Evolutionary conservation across 1,140 invertebrate species (phyloP), one percentile per base, ranked within the genome.

Genomic region (Heliconius hewitsoni): DNA sequence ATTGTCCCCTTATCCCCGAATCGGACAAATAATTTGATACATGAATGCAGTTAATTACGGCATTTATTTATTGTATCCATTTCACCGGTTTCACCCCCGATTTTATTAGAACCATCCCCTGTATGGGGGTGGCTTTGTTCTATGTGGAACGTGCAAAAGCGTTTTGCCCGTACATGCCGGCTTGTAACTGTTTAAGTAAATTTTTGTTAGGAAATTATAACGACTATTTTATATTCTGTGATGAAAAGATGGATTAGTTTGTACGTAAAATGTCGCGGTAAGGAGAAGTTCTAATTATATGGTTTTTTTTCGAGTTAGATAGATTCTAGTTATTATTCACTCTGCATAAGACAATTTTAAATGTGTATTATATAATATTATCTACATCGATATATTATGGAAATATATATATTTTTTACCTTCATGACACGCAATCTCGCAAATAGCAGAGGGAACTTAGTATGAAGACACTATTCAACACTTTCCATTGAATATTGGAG

Each of bases 41-140:
- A 89, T 91, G 91, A 93, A 93, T 93, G 87, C 85, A 87, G 85
- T 87, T 91, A 91, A 93, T 93, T 91, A 93, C 83, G 81, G 81
- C 87, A 85, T 92, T 91, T 91, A 91, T 91, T 90, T 91, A 90
- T 91, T 91, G 90, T 91, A 90, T 89, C 86, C 90, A 84, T 91
- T 88, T 89, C 91, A 83, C 83, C 86, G 84, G 60, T 82, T 73
- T 83, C 85, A 84, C 84, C 86, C 89, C 86, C 84, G 82, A 85
- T 88, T 89, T 90, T 90, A 90, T 89, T 89, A 89, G 82, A 82
- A 80, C 78, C 76, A 87, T 81, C 89, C 91, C 91, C 74, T 84
- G 82, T 80, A 74, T 83, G 55, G 82, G 83, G 84, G 37, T n/a
- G 60, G 60, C 11, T 27, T 66, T 30, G 60, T 66, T 30, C 60